Conservation (phyloP, 2,113 vertebrate species). For the Solenodon paradoxus region DNA sequence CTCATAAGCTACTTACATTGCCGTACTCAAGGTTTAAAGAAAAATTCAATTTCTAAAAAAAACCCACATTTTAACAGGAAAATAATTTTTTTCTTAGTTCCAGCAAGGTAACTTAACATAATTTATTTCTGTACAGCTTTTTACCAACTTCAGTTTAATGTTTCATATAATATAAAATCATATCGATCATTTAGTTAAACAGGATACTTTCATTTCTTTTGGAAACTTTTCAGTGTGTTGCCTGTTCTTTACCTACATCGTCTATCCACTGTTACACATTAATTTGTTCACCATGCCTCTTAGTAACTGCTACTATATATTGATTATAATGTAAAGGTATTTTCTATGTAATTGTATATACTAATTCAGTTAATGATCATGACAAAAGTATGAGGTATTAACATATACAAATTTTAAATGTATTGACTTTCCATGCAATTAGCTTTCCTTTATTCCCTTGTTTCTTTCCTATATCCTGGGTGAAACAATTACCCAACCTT, state of each 20-base stretch:
- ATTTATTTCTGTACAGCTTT: background rate
- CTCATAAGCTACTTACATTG: background rate
- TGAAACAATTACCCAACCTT: background rate
- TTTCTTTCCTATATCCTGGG: background rate
- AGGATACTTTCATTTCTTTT: background rate
- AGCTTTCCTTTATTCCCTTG: background rate
- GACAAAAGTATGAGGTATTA: background rate
- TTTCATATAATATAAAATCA: background rate
- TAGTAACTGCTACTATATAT: background rate
- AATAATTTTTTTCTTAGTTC: too few species aligned
- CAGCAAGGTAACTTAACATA: background rate
- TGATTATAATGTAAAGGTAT: background rate
- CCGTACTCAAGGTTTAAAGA: background rate
- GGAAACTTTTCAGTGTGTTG: background rate
- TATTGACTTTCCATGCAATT: background rate
- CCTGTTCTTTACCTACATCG: background rate
- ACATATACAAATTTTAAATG: background rate
- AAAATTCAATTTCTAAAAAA: background rate
- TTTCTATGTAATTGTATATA: background rate
- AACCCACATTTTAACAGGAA: too few species aligned
- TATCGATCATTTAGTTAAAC: background rate
- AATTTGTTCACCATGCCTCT: background rate
- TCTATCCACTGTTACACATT: background rate
- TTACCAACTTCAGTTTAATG: background rate
- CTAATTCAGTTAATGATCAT: background rate